phyloP scores from a whole-genome alignment of 2,888 invertebrate species.

The Tolmerus cingulatus region DNA sequence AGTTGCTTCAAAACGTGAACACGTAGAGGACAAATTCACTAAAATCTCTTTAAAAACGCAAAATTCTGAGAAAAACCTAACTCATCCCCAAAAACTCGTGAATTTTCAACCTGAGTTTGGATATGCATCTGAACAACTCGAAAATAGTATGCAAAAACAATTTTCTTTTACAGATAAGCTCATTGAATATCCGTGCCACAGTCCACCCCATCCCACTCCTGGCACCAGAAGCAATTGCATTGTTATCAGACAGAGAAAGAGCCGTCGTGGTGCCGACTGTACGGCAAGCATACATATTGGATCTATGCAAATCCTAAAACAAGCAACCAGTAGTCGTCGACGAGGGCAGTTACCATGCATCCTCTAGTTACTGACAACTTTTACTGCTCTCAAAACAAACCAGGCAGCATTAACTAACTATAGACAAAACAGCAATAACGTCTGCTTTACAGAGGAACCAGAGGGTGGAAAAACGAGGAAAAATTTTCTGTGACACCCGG shows the following conservation, averaged over 20 bases:
- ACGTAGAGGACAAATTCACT: too few species aligned
- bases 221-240: conserved; percentile 1
- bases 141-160: neutral
- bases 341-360: neutral
- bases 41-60: neutral
- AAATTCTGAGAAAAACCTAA: neutral
- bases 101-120: neutral
- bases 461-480: neutral
- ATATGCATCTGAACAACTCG: neutral
- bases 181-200: neutral
- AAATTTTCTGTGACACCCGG: conserved; percentile 19
- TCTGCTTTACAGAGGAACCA: neutral
- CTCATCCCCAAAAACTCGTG: neutral
- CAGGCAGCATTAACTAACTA: neutral
- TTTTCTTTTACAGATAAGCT: neutral
- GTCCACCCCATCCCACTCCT: neutral
- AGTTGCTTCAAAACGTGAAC: too few species aligned
- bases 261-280: neutral
- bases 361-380: neutral
- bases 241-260: neutral
- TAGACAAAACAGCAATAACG: neutral
- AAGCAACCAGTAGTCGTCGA: neutral
- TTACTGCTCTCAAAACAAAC: neutral
- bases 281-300: neutral
- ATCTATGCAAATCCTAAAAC: conserved; percentile 7